Percentiles rank a stretch among this genome's conserved stretches.
Conservation (phyloP, 2,113 vertebrate genomes). For the Atractosteus spatula region DNA sequence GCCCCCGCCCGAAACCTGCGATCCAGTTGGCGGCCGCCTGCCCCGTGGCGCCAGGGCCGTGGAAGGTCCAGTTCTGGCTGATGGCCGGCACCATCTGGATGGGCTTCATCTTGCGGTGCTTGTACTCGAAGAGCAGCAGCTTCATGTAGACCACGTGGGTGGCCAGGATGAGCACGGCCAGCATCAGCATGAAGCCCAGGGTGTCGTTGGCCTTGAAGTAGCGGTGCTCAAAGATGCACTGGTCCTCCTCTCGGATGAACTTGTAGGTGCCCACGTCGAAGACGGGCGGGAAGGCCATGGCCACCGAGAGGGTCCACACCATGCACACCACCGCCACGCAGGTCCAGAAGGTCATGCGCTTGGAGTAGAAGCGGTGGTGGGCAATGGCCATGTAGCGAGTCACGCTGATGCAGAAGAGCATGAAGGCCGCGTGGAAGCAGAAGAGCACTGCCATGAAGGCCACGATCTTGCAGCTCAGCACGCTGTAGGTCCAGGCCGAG, state of each 20-base stretch:
- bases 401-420: constrained; percentile 91
- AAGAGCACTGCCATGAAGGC: constrained; percentile 92
- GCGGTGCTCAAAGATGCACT: constrained; percentile 92
- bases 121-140: constrained; percentile 87
- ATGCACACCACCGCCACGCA: constrained; percentile 88
- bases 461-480: constrained; percentile 88
- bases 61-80: constrained; percentile 95
- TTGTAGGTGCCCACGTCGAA: constrained; percentile 92
- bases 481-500: constrained; percentile 88
- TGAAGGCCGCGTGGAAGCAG: constrained; percentile 92
- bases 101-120: constrained; percentile 92
- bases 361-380: constrained; percentile 91
- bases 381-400: constrained; percentile 92
- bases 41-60: constrained; percentile 88
- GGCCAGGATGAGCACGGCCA: constrained; percentile 86
- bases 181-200: constrained; percentile 92
- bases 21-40: constrained; percentile 95
- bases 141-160: constrained; percentile 91
- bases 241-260: constrained; percentile 89
- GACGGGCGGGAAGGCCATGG: constrained; percentile 90
- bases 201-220: constrained; percentile 94
- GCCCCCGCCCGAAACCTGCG: constrained; percentile 87
- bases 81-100: constrained; percentile 91
- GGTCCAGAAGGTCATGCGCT: constrained; percentile 93
- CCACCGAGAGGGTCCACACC: constrained; percentile 90